A percentile compares a stretch with the other conserved stretches of the same genome.
These are phyloP conservation scores for Aphaenogaster floridana DNA, from an alignment of 1,140 invertebrate genomes.

Conservation along the genomic window DNA sequence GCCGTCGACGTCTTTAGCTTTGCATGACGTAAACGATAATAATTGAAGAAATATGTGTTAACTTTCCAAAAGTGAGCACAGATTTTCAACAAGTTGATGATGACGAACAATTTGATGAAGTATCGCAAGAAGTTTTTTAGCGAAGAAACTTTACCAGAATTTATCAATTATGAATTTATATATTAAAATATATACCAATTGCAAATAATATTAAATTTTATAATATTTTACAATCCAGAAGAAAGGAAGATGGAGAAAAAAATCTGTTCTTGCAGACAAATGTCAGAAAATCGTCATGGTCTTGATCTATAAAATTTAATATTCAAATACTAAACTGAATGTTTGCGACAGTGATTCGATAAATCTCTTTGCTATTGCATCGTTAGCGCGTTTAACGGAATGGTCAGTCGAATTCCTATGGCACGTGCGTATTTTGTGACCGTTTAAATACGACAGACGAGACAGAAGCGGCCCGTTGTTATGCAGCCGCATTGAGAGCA, in stretches of 20 bases:
- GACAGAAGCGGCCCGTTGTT: neutral
- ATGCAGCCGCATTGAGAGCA: neutral
- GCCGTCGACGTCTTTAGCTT: neutral
- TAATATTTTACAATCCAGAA: neutral
- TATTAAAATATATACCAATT: conserved; percentile 12
- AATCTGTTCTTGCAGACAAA: neutral
- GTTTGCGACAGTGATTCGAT: neutral
- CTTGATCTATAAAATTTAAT: neutral
- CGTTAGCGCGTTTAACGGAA: conserved; percentile 17
- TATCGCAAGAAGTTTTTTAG: neutral
- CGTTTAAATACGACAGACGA: conserved; percentile 27
- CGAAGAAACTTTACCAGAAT: neutral
- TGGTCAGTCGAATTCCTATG: neutral
- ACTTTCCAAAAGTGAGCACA: neutral
- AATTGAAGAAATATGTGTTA: neutral
- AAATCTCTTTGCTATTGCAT: neutral
- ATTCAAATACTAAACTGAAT: neutral
- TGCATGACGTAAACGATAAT: neutral
- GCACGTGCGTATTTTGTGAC: neutral
- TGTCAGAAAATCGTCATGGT: neutral
- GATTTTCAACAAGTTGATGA: conserved; percentile 1
- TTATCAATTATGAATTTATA: neutral
- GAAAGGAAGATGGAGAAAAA: neutral
- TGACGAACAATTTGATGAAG: neutral
- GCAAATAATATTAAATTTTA: neutral